Percentiles rank a stretch among this genome's conserved stretches.
These are phyloP conservation scores for Neoarius graeffei DNA, from an alignment of 2,113 vertebrate species.

Conservation along the genomic window DNA sequence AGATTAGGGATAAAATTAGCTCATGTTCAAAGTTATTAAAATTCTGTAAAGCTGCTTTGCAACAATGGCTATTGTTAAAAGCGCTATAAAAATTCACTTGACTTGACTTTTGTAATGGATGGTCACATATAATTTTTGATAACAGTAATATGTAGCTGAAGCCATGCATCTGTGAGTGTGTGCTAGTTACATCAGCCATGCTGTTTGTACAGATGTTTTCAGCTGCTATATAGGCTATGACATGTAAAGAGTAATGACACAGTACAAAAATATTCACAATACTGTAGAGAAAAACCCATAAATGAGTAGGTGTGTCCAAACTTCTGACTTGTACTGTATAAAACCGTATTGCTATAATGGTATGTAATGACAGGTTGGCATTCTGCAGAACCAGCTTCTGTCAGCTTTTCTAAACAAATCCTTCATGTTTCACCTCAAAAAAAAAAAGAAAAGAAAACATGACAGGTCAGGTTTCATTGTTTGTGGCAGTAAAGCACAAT, in stretches of 20 bases:
- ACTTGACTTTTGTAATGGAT: no score
- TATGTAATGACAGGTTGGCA: background rate
- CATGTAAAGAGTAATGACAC: background rate
- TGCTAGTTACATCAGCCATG: background rate
- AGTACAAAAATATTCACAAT: no score
- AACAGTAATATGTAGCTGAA: background rate
- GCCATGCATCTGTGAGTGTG: background rate
- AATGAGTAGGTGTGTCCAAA: no score
- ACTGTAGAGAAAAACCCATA: no score
- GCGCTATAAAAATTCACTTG: no score
- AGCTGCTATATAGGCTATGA: background rate
- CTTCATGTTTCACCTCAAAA: background rate
- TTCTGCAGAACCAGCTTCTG: background rate
- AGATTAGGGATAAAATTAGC: no score
- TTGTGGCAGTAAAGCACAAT: no score
- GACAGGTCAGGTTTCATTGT: no score
- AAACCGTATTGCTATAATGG: background rate
- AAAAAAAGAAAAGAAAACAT: no score
- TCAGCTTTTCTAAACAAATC: background rate
- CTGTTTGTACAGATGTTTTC: background rate
- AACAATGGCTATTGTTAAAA: no score
- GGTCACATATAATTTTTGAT: background rate
- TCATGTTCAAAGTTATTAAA: no score
- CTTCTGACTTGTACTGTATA: background rate
- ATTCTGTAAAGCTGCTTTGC: no score